Percentiles rank a stretch among this genome's conserved stretches.
phyloP scores from a whole-genome alignment of 2,888 invertebrate genomes.

The Sericinus montela region DNA sequence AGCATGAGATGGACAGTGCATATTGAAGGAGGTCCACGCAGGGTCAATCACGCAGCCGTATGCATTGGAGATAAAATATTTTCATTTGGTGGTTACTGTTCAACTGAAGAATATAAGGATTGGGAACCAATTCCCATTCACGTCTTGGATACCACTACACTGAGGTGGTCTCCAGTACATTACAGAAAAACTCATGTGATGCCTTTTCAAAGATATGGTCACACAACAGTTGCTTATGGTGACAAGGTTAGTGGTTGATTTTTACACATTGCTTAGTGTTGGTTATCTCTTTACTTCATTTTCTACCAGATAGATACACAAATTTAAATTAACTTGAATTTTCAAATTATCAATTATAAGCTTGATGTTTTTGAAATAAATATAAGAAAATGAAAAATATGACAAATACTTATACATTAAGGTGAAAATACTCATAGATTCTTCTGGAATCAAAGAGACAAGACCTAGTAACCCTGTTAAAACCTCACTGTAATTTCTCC shows the following conservation, averaged over 20 bases:
- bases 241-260: conserved; percentile 72
- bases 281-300: too few species aligned
- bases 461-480: too few species aligned
- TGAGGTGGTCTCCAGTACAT: conserved; percentile 79
- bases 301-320: too few species aligned
- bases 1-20: conserved; percentile 91
- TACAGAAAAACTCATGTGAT: conserved; percentile 74
- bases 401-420: too few species aligned
- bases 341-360: too few species aligned
- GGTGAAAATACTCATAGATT: too few species aligned
- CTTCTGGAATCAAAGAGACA: too few species aligned
- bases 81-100: conserved; percentile 95
- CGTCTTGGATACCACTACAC: conserved; percentile 86
- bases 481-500: too few species aligned
- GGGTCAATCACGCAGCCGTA: conserved; percentile 96
- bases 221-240: conserved; percentile 90
- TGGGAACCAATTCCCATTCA: conserved; percentile 92
- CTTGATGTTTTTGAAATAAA: too few species aligned
- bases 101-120: conserved; percentile 87
- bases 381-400: too few species aligned
- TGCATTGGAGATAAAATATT: conserved; percentile 88
- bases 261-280: too few species aligned
- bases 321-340: too few species aligned
- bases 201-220: conserved; percentile 94
- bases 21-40: conserved; percentile 92